A percentile compares a stretch with the other conserved stretches of the same genome.
phyloP scores from a whole-genome alignment of 2,888 invertebrate genomes.

The Phrixothrix hirtus region DNA sequence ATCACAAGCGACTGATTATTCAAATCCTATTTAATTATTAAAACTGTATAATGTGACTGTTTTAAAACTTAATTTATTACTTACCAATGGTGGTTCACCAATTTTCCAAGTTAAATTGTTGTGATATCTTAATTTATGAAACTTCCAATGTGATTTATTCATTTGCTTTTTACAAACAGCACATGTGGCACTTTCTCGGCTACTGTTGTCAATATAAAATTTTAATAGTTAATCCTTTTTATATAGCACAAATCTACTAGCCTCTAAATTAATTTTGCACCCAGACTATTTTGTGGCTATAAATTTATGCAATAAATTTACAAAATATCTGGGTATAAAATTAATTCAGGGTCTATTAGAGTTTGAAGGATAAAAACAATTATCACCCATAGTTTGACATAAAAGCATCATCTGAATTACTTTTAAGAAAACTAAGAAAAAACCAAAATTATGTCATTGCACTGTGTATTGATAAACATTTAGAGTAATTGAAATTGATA shows the following conservation, averaged over 20 bases:
- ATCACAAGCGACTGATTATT: conserved; percentile 57
- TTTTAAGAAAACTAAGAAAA: too few relatives aligned
- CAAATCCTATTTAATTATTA: conserved; percentile 58
- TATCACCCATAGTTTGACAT: too few relatives aligned
- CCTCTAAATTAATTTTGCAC: too few relatives aligned
- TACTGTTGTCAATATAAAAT: not conserved
- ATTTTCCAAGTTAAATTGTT: conserved; percentile 63
- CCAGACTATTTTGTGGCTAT: not conserved
- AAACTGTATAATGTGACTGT: not conserved
- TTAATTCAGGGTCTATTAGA: too few relatives aligned
- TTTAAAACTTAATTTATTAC: conserved; percentile 28
- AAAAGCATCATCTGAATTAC: too few relatives aligned
- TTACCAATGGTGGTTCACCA: conserved; percentile 60
- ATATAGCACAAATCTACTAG: not conserved
- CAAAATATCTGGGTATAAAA: too few relatives aligned
- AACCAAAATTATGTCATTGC: too few relatives aligned
- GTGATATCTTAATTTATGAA: conserved; percentile 60
- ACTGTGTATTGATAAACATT: too few relatives aligned
- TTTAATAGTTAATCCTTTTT: not conserved
- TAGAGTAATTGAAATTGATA: too few relatives aligned
- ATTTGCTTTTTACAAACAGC: conserved; percentile 57
- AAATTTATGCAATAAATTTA: too few relatives aligned
- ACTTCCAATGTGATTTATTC: conserved; percentile 54
- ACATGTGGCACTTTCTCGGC: conserved; percentile 48
- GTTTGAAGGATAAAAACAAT: too few relatives aligned